A percentile compares a stretch with the other conserved stretches of the same genome.
These are phyloP conservation scores for Sarcophaga rosellei DNA, from an alignment of 2,888 invertebrate species.

Conservation along the genomic window DNA sequence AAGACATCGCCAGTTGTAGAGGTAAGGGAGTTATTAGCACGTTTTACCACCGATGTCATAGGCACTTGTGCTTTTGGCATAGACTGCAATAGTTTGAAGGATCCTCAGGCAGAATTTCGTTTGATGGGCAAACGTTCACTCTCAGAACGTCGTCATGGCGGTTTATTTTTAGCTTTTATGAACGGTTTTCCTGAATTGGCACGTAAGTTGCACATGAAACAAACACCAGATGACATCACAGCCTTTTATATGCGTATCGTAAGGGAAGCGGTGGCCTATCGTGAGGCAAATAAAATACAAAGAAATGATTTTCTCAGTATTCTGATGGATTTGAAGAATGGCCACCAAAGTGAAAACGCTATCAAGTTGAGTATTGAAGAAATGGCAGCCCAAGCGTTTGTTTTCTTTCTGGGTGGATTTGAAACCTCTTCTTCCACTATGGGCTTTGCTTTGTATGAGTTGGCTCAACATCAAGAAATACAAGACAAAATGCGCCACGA, in stretches of 20 bases:
- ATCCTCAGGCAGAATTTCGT: constrained; percentile 81
- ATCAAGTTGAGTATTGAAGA: constrained; percentile 77
- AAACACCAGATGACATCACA: constrained; percentile 60
- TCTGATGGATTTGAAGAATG: constrained; percentile 79
- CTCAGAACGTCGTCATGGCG: constrained; percentile 66
- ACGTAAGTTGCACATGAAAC: constrained; percentile 60
- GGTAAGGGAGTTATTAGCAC: constrained; percentile 71
- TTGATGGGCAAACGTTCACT: constrained; percentile 65
- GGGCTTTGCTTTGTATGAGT: constrained; percentile 82
- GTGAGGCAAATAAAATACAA: constrained; percentile 76
- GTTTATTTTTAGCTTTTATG: background rate
- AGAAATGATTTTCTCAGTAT: constrained; percentile 82
- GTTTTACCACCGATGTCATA: constrained; percentile 78
- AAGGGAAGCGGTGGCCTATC: constrained; percentile 76
- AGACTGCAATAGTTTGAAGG: constrained; percentile 78
- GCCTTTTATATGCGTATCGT: constrained; percentile 78
- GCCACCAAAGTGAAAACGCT: constrained; percentile 70
- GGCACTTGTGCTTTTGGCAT: constrained; percentile 81
- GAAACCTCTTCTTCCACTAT: constrained; percentile 82
- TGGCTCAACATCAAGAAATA: constrained; percentile 81
- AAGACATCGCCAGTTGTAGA: constrained; percentile 70
- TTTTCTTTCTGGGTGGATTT: constrained; percentile 83
- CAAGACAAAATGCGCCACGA: constrained; percentile 81
- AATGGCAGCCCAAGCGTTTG: constrained; percentile 82
- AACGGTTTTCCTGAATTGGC: constrained; percentile 44